Evolutionary conservation across 2,113 vertebrate genomes (phyloP), one percentile per base, ranked within the genome.

Genomic region (Nematolebias whitei): DNA sequence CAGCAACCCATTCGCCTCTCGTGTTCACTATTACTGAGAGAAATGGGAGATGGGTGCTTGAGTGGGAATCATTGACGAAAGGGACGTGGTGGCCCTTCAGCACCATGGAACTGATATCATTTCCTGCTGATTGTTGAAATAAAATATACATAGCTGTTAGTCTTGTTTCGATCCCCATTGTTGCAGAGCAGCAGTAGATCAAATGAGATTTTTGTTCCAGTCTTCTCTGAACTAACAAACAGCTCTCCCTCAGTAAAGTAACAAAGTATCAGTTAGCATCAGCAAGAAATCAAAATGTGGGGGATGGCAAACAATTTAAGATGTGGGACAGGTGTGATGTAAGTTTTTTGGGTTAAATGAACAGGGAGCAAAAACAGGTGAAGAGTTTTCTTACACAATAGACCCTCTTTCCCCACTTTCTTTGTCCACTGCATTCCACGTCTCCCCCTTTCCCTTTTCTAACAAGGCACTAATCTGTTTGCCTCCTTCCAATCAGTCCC

Each of bases 401-500:
- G 44, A 50, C 23, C 12, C 50, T 50, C 49, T 32, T 62, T 32
- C 41, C 16, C 45, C 22, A 0, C 44, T 35, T 40, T 29, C 19
- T 26, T 13, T 29, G 48, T 41, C 62, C 19, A 43, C 39, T 49
- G 20, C 64, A 76, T 61, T 55, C 64, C 64, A 44, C 29, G 48
- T 43, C 23, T 26, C 60, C 41, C 60, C 19, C 61, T 29, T 13
- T 64, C 56, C 44, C 10, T n/a, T 23, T 62, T 75, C 58, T 44
- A 59, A 54, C 71, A 11, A 61, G 32, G 57, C 68, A 22, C 1
- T 87, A 79, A 82, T 88, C 65, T 76, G 52, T 76, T n/a, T n/a
- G n/a, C n/a, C 84, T 65, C 29, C 63, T 79, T 87, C 70, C 74
- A 41, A 69, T 84, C 62, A 26, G 73, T 44, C 61, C 54, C 65